Evolutionary conservation across 2,888 invertebrate genomes (phyloP).

Genomic region (Autographa gamma): DNA sequence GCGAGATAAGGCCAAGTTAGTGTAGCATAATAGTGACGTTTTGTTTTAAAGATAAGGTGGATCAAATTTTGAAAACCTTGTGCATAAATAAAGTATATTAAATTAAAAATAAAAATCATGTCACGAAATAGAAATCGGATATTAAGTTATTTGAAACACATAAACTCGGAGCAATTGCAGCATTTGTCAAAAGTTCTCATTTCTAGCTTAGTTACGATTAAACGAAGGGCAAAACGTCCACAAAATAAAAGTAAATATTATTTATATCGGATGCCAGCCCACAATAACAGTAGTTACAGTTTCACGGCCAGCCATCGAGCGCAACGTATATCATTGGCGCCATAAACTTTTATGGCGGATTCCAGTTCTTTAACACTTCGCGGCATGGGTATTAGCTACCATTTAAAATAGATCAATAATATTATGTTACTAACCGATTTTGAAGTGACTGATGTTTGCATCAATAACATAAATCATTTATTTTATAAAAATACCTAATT

Average conservation of each 20-base stretch:
- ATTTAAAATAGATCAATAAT: constrained; percentile 45
- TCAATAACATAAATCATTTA: no score
- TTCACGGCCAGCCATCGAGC: constrained; percentile 48
- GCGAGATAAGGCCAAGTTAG: no score
- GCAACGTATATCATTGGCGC: constrained; percentile 40
- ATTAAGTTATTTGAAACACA: not conserved
- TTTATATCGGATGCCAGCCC: constrained; percentile 20
- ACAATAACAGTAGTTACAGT: constrained; percentile 24
- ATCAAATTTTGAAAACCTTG: no score
- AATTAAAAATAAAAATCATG: no score
- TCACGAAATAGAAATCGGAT: no score
- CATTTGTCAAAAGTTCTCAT: not conserved
- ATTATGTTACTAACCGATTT: constrained; percentile 36
- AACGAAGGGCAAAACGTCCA: constrained; percentile 18
- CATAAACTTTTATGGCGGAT: constrained; percentile 54
- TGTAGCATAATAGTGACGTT: no score
- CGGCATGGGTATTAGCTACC: constrained; percentile 34
- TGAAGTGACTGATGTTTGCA: not conserved
- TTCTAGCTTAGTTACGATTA: not conserved
- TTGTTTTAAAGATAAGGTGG: no score
- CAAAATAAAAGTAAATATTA: constrained; percentile 23
- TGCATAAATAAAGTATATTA: no score
- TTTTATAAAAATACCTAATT: no score
- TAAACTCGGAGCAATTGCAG: no score
- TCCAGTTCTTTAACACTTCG: constrained; percentile 52